Percentiles rank a stretch among this genome's conserved stretches.
Conservation (phyloP, 1,140 invertebrate genomes). For the Drosophila arizonae region DNA sequence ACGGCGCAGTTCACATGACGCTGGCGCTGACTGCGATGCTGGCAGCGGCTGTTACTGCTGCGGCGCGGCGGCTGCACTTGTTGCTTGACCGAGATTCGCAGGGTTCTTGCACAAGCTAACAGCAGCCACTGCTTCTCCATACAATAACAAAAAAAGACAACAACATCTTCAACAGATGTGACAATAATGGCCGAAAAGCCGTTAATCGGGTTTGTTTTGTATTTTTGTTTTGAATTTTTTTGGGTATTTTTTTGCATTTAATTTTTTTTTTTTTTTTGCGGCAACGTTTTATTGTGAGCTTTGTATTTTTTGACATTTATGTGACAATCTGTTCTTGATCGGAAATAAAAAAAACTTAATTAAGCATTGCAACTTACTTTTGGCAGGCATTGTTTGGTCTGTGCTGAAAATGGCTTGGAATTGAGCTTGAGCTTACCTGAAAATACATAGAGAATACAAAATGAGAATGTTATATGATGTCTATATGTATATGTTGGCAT, state of each 20-base stretch:
- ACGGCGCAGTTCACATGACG: conserved; percentile 31
- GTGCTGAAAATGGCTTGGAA: background rate
- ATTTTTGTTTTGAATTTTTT: background rate
- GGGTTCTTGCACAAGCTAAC: conserved; percentile 34
- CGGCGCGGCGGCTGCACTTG: conserved; percentile 36
- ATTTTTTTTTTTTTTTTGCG: background rate
- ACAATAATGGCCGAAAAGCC: conserved; percentile 40
- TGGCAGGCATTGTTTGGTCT: conserved; percentile 39
- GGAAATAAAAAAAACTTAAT: conserved; percentile 5
- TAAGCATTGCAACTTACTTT: conserved; percentile 32
- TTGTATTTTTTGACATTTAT: conserved; percentile 28
- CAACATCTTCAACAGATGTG: conserved; percentile 33
- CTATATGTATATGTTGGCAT: too few relatives aligned
- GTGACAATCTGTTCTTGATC: conserved; percentile 18
- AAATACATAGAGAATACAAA: conserved; percentile 13
- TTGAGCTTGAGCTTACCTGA: conserved; percentile 31
- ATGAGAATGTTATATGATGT: conserved; percentile 1
- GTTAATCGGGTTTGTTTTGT: conserved; percentile 32
- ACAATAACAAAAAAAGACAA: conserved; percentile 22
- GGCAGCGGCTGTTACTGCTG: background rate
- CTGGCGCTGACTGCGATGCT: background rate
- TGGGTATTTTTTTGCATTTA: background rate
- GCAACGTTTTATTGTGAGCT: conserved; percentile 12
- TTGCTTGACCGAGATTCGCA: conserved; percentile 49
- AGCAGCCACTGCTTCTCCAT: conserved; percentile 17